Evolutionary conservation across 1,140 invertebrate genomes (phyloP).

Genomic region (Philotrypesis tridentata): DNA sequence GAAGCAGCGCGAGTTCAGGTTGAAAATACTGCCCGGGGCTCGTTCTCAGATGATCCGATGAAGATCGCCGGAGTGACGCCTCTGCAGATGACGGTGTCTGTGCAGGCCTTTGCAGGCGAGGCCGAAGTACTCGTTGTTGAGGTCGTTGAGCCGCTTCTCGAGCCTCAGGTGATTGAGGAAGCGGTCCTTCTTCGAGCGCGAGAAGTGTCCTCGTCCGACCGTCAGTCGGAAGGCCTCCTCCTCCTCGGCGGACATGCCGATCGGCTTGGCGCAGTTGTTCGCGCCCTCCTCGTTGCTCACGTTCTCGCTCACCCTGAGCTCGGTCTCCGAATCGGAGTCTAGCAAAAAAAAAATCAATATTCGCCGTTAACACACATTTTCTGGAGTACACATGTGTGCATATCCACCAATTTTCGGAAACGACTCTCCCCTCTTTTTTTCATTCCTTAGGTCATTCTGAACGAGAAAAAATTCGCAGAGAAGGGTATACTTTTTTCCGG

Average conservation of each 20-base stretch:
- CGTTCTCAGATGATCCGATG: slow-evolving; percentile 41
- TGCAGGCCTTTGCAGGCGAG: slow-evolving; percentile 1
- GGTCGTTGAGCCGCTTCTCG: slow-evolving; percentile 64
- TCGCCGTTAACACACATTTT: too few relatives aligned
- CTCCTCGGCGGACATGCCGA: slow-evolving; percentile 60
- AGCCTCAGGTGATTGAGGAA: slow-evolving; percentile 66
- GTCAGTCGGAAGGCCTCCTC: slow-evolving; percentile 64
- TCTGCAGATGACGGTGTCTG: neutral
- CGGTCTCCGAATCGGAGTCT: slow-evolving; percentile 53
- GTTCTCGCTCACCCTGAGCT: slow-evolving; percentile 35
- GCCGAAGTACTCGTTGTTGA: slow-evolving; percentile 55
- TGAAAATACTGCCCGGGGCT: neutral
- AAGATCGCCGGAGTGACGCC: slow-evolving; percentile 55
- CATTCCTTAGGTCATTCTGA: too few relatives aligned
- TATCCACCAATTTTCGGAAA: too few relatives aligned
- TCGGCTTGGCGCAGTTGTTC: slow-evolving; percentile 37
- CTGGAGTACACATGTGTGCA: too few relatives aligned
- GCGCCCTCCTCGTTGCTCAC: slow-evolving; percentile 44
- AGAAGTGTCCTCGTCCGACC: slow-evolving; percentile 63
- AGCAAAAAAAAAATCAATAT: neutral
- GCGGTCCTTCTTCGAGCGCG: slow-evolving; percentile 64
- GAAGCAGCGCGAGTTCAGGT: too few relatives aligned
- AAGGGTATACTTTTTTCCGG: too few relatives aligned
- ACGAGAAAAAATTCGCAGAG: too few relatives aligned
- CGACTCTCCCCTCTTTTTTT: too few relatives aligned